Conservation (phyloP, 2,797 vertebrate genomes). For the Sebastes matsubarae region DNA sequence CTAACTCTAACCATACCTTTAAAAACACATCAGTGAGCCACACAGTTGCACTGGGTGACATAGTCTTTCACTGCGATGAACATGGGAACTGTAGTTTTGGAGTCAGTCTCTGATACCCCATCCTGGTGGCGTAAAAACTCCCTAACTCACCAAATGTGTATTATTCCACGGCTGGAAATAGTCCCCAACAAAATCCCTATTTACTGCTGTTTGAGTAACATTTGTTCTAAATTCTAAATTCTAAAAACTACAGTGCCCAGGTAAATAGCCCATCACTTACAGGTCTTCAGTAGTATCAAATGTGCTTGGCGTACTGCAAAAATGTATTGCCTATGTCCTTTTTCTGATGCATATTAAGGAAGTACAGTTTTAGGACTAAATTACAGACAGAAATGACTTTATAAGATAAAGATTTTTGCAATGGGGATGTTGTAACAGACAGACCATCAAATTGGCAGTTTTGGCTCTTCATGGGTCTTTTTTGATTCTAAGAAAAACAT, state of each 20-base stretch:
- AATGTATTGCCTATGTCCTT: background rate
- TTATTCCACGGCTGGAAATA: background rate
- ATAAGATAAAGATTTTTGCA: background rate
- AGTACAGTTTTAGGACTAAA: background rate
- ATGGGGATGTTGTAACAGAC: background rate
- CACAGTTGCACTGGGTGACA: too few species aligned
- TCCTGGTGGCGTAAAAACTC: too few species aligned
- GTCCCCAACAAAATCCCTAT: background rate
- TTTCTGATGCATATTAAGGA: background rate
- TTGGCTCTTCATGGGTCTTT: background rate
- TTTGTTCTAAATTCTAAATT: background rate
- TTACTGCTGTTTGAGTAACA: background rate
- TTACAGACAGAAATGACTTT: background rate
- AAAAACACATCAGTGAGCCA: background rate
- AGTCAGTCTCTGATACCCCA: too few species aligned
- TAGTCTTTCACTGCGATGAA: too few species aligned
- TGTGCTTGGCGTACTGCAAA: background rate
- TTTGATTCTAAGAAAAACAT: background rate
- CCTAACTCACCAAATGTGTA: background rate
- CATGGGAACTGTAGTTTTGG: too few species aligned
- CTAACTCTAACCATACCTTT: background rate
- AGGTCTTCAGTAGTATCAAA: background rate
- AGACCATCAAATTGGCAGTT: background rate
- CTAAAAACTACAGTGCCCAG: background rate
- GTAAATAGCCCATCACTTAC: background rate